A percentile compares a stretch with the other conserved stretches of the same genome.
These are phyloP conservation scores for Aphaenogaster ashmeadi DNA, from an alignment of 1,140 invertebrate species.

Conservation along the genomic window DNA sequence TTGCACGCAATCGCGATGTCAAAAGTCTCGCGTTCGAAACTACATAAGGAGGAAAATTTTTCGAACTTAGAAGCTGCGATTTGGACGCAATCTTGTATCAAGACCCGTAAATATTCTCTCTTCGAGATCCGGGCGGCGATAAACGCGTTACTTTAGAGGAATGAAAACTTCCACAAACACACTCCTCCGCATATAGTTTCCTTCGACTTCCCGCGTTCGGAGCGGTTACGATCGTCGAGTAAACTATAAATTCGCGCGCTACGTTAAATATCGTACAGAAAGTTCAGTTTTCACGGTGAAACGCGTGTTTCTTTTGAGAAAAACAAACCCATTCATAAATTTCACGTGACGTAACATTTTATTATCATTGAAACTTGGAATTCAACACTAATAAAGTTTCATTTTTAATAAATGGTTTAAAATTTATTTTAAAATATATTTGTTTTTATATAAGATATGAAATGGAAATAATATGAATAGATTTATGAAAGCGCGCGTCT, in stretches of 20 bases:
- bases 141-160: conserved; percentile 46
- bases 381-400: background rate
- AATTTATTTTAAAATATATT: background rate
- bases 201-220: conserved; percentile 41
- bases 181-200: conserved; percentile 28
- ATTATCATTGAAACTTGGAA: background rate
- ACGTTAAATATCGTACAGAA: conserved; percentile 47
- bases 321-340: conserved; percentile 42
- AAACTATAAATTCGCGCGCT: conserved; percentile 42
- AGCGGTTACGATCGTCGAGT: conserved; percentile 38
- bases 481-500: background rate
- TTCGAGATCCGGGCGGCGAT: conserved; percentile 15
- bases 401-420: background rate
- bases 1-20: conserved; percentile 29
- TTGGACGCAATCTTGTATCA: conserved; percentile 52
- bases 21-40: background rate
- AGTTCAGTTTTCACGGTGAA: conserved; percentile 7
- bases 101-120: conserved; percentile 47
- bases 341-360: background rate
- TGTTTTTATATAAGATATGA: background rate
- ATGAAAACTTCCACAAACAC: conserved; percentile 49
- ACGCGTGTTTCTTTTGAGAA: conserved; percentile 25
- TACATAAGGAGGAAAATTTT: conserved; percentile 37
- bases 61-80: conserved; percentile 31
- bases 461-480: background rate